phyloP scores from a whole-genome alignment of 2,113 vertebrate species.

The Oreocharis arfaki region DNA sequence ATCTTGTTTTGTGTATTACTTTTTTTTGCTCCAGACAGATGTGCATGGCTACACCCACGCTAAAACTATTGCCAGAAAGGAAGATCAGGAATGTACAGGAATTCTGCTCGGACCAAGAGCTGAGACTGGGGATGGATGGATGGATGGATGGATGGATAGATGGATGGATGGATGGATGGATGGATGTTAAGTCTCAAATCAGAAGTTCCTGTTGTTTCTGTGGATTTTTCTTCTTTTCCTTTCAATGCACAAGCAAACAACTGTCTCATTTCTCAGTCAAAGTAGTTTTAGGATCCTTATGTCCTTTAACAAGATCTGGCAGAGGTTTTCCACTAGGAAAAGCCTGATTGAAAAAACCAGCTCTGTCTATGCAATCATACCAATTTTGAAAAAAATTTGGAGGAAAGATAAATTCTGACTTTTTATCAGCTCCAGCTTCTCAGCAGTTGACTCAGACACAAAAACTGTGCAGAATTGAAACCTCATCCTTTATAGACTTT shows the following conservation, averaged over 20 bases:
- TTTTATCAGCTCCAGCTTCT: not conserved
- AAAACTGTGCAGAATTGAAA: not conserved
- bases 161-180: not conserved
- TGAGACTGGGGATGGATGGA: not conserved
- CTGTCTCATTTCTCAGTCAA: not conserved
- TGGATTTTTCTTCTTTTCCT: not conserved
- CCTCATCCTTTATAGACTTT: not conserved
- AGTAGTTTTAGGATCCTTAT: not conserved
- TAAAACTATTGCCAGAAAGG: not conserved
- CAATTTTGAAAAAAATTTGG: not conserved
- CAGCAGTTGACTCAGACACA: not conserved
- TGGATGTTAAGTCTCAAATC: not conserved
- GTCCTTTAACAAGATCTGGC: not conserved
- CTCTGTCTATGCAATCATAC: not conserved
- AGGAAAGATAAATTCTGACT: not conserved
- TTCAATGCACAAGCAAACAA: not conserved
- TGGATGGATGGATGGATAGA: not conserved
- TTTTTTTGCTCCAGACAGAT: not conserved
- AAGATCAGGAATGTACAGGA: not conserved
- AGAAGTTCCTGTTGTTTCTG: not conserved
- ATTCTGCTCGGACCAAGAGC: not conserved
- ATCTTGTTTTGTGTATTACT: not conserved
- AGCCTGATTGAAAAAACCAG: not conserved
- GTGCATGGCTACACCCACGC: no score
- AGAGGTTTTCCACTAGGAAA: not conserved